Evolutionary conservation across 2,888 invertebrate species (phyloP).

Genomic region (Limulus polyphemus): DNA sequence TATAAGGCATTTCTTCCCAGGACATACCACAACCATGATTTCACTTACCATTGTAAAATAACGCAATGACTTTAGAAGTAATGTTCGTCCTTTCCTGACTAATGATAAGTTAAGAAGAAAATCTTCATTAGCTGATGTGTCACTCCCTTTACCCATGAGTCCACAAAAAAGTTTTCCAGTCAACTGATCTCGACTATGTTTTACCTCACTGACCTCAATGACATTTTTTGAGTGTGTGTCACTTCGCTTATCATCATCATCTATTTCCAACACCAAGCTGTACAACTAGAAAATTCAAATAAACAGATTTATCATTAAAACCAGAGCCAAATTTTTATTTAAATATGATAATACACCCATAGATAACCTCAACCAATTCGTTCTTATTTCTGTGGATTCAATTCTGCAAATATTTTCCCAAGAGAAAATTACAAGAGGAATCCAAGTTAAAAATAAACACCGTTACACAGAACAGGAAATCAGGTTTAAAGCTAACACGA

Average conservation of each 20-base stretch:
- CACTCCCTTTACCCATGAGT: slow-evolving; percentile 49
- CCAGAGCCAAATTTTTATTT: background rate
- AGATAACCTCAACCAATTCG: no score
- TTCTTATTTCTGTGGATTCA: no score
- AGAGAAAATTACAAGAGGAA: no score
- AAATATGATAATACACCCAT: no score
- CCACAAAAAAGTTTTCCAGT: slow-evolving; percentile 27
- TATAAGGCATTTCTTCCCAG: no score
- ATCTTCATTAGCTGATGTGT: slow-evolving; percentile 43
- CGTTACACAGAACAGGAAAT: no score
- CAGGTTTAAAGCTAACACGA: no score
- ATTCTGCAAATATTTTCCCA: no score
- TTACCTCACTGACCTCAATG: no score
- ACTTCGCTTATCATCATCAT: slow-evolving; percentile 58
- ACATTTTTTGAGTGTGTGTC: no score
- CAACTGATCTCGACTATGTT: slow-evolving; percentile 4
- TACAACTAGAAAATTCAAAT: slow-evolving; percentile 46
- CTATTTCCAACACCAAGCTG: slow-evolving; percentile 60
- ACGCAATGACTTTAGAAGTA: slow-evolving; percentile 11
- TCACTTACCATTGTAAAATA: slow-evolving; percentile 13
- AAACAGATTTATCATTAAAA: slow-evolving; percentile 4
- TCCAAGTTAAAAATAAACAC: no score
- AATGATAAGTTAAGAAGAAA: slow-evolving; percentile 13
- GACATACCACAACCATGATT: background rate
- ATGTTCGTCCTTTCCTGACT: slow-evolving; percentile 18